Conservation (phyloP, 2,888 invertebrate species). For the Zaprionus lineosus region DNA sequence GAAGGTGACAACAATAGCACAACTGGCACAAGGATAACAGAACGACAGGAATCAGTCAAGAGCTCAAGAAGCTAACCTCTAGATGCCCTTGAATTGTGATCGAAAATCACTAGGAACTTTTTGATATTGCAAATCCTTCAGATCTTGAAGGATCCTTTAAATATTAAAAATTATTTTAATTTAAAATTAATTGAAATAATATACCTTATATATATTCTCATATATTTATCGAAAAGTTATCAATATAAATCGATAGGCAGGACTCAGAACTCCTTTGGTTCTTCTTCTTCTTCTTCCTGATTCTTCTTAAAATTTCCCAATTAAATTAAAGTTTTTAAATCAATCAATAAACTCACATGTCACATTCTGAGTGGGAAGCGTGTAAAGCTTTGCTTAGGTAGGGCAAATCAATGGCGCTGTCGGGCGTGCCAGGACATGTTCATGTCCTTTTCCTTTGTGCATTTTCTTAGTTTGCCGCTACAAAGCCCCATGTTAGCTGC, state of each 20-base stretch:
- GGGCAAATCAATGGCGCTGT: conserved; percentile 15
- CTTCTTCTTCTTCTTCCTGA: no score
- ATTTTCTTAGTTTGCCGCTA: conserved; percentile 71
- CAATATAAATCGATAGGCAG: no score
- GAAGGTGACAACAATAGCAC: conserved; percentile 52
- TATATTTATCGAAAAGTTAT: no score
- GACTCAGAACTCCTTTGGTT: no score
- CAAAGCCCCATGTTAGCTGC: conserved; percentile 73
- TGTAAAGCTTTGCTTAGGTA: conserved; percentile 1
- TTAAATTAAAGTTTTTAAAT: not conserved
- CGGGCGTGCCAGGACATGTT: conserved; percentile 35
- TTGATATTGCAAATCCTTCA: no score
- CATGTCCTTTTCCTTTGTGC: conserved; percentile 47
- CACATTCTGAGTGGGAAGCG: not conserved
- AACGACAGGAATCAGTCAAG: conserved; percentile 5
- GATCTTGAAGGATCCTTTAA: no score
- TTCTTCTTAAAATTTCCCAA: no score
- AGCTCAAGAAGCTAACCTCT: conserved; percentile 32
- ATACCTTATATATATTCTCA: no score
- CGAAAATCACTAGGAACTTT: no score
- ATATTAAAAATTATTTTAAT: no score
- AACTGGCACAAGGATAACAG: conserved; percentile 44
- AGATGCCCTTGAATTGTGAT: conserved; percentile 25
- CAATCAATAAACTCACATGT: not conserved
- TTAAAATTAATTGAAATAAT: no score